Evolutionary conservation across 2,113 vertebrate genomes (phyloP).

Genomic region (Seriola aureovittata): DNA sequence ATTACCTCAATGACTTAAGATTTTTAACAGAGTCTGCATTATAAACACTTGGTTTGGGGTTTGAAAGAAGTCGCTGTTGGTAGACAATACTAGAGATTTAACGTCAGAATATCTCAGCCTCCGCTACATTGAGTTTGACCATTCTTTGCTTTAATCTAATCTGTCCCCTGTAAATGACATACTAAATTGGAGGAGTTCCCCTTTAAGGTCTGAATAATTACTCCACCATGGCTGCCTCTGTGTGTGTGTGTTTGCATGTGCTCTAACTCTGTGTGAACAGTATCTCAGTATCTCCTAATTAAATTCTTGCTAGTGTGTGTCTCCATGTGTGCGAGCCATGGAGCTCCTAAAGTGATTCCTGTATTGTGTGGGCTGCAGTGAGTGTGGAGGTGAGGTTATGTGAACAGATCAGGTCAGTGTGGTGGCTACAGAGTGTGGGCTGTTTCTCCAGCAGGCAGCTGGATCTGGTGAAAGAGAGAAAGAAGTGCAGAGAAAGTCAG

Average conservation of each 20-base stretch:
- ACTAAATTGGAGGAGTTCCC: background rate
- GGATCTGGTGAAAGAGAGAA: constrained; percentile 41
- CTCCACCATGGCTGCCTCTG: background rate
- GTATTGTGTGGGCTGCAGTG: constrained; percentile 54
- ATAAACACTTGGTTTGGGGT: background rate
- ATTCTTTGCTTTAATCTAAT: background rate
- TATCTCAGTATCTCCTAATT: background rate
- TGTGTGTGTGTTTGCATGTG: background rate
- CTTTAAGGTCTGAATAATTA: background rate
- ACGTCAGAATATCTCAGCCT: background rate
- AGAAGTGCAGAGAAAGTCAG: constrained; percentile 46
- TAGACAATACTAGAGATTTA: background rate
- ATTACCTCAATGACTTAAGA: background rate
- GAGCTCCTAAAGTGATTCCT: constrained; percentile 33
- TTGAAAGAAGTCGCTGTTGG: background rate
- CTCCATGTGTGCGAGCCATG: constrained; percentile 20
- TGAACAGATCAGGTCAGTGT: constrained; percentile 63
- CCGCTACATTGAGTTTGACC: background rate
- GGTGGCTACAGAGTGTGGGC: constrained; percentile 57
- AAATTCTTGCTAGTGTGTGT: constrained; percentile 5
- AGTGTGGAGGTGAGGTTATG: constrained; percentile 62
- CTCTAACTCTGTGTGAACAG: background rate
- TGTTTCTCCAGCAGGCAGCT: constrained; percentile 65
- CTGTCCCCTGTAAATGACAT: background rate
- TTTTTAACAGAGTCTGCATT: background rate